A percentile compares a stretch with the other conserved stretches of the same genome.
Conservation (phyloP, 2,888 invertebrate species). For the Sphaerophoria taeniata region DNA sequence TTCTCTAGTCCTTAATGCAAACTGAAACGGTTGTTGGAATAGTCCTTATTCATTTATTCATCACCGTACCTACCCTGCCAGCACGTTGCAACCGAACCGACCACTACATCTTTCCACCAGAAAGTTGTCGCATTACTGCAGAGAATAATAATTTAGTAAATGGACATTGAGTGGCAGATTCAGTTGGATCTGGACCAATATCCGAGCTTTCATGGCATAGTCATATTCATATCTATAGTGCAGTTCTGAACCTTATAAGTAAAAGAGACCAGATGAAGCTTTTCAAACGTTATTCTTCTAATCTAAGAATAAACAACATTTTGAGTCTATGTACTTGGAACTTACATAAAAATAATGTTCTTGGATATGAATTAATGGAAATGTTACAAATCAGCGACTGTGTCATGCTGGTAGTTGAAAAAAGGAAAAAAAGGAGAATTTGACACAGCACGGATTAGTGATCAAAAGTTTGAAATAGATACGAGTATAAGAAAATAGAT, state of each 20-base stretch:
- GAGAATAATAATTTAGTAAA: conserved; percentile 74
- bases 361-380: conserved; percentile 43
- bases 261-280: conserved; percentile 46
- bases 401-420: no score
- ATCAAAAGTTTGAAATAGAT: no score
- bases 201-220: conserved; percentile 5
- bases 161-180: conserved; percentile 74
- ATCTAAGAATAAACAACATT: conserved; percentile 40
- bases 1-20: conserved; percentile 25
- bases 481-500: no score
- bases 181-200: conserved; percentile 26
- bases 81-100: background rate
- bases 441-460: no score
- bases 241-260: conserved; percentile 34
- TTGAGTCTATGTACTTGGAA: conserved; percentile 41
- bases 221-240: conserved; percentile 49
- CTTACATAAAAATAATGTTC: conserved; percentile 49
- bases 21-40: conserved; percentile 43
- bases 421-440: no score
- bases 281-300: conserved; percentile 43
- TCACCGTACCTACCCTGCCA: background rate
- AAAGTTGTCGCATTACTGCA: conserved; percentile 70
- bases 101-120: background rate
- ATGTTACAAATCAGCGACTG: conserved; percentile 11
- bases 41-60: conserved; percentile 17